These are phyloP conservation scores for Holothuria scabra DNA, from an alignment of 53 echinoderm and acorn worm genomes.

Conservation along the genomic window DNA sequence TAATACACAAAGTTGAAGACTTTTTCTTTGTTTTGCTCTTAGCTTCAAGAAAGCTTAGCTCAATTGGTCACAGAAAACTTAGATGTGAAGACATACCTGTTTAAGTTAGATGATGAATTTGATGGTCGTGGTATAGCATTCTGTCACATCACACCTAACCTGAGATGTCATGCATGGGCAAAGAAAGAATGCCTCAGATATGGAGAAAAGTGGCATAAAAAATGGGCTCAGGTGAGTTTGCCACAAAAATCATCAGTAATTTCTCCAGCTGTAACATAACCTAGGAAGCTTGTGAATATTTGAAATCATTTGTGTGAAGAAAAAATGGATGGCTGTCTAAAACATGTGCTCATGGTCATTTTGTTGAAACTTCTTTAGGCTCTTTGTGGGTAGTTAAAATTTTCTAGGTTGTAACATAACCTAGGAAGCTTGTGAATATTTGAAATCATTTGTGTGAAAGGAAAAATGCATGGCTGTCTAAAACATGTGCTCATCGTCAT, in stretches of 20 bases:
- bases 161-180: conserved; percentile 90
- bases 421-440: no score
- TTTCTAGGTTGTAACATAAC: not conserved
- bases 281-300: no score
- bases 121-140: conserved; percentile 96
- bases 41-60: conserved; percentile 88
- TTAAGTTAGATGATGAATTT: conserved; percentile 95
- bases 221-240: conserved; percentile 90
- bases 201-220: conserved; percentile 93
- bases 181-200: conserved; percentile 88
- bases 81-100: conserved; percentile 90
- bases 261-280: not conserved
- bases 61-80: conserved; percentile 95
- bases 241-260: not conserved
- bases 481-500: no score
- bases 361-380: no score
- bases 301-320: no score
- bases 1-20: no score
- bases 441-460: no score
- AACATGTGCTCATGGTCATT: no score
- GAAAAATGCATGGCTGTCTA: no score
- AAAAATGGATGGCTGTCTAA: no score
- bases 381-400: no score
- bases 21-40: not conserved
- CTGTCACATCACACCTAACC: conserved; percentile 87